Percentiles rank a stretch among this genome's conserved stretches.
Conservation (phyloP, 2,888 invertebrate species). For the Germaria angustata region DNA sequence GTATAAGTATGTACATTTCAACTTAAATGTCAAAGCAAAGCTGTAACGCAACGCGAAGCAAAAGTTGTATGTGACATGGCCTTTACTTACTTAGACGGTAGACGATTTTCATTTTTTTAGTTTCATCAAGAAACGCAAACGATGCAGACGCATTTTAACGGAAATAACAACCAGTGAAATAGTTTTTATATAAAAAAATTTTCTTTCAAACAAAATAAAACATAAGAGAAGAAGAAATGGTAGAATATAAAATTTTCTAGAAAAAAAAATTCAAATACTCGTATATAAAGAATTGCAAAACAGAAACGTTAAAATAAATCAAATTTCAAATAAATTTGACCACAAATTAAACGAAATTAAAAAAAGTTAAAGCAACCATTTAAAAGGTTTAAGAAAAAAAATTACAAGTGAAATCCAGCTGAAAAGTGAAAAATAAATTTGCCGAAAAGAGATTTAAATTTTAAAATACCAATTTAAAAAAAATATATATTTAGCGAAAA, state of each 20-base stretch:
- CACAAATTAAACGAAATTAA: background rate
- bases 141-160: slow-evolving; percentile 76
- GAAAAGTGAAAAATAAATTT: slow-evolving; percentile 48
- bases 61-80: too few species aligned
- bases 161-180: slow-evolving; percentile 56
- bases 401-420: background rate
- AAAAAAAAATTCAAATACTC: background rate
- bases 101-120: slow-evolving; percentile 79
- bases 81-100: slow-evolving; percentile 76
- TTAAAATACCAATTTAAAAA: background rate
- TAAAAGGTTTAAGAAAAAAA: background rate
- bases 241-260: background rate
- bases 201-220: background rate
- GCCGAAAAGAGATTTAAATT: background rate
- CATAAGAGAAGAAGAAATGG: slow-evolving; percentile 8
- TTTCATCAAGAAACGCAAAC: slow-evolving; percentile 79
- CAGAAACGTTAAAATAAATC: background rate
- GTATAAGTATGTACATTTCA: too few species aligned
- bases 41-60: too few species aligned
- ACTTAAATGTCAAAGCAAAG: too few species aligned
- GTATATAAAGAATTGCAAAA: background rate
- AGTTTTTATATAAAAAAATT: background rate
- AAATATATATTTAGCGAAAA: background rate
- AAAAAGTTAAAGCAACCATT: background rate
- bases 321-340: background rate